A percentile compares a stretch with the other conserved stretches of the same genome.
These are phyloP conservation scores for Gorsachius goisagi DNA, from an alignment of 2,113 vertebrate species.

Conservation along the genomic window DNA sequence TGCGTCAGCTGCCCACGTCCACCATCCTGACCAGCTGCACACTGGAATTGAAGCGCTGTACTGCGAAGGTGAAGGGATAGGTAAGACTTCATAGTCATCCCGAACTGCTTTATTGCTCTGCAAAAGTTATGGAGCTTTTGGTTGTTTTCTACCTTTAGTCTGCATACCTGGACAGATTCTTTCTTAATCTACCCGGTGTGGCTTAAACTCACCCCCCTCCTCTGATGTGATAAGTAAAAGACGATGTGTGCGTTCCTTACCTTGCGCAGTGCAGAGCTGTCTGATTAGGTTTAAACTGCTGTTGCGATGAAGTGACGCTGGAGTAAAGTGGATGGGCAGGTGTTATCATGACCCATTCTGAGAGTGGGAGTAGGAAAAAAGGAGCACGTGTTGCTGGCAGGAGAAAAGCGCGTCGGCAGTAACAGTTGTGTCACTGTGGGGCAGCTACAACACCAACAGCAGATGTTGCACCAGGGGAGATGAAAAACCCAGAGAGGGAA, in stretches of 20 bases:
- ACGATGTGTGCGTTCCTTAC: not conserved
- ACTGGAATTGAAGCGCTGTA: fast-evolving
- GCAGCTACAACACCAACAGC: not conserved
- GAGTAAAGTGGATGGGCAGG: not conserved
- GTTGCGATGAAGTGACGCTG: not conserved
- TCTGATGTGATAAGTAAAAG: not conserved
- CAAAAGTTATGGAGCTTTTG: not conserved
- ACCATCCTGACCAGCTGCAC: not conserved
- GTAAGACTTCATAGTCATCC: not conserved
- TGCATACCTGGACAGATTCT: not conserved
- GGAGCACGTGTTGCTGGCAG: fast-evolving
- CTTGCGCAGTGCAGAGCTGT: not conserved
- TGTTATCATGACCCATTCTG: not conserved
- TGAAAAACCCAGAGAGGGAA: not conserved
- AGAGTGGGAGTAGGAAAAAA: not conserved
- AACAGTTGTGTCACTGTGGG: not conserved
- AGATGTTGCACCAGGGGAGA: not conserved
- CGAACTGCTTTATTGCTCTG: not conserved
- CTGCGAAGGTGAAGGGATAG: not conserved
- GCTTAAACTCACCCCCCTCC: not conserved
- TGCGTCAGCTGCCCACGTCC: fast-evolving
- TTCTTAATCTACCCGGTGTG: not conserved
- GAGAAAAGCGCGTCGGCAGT: fast-evolving
- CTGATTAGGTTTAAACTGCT: not conserved
- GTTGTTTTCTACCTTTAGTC: not conserved